phyloP scores from a whole-genome alignment of 2,888 invertebrate species.

The Drosophila emarginata region DNA sequence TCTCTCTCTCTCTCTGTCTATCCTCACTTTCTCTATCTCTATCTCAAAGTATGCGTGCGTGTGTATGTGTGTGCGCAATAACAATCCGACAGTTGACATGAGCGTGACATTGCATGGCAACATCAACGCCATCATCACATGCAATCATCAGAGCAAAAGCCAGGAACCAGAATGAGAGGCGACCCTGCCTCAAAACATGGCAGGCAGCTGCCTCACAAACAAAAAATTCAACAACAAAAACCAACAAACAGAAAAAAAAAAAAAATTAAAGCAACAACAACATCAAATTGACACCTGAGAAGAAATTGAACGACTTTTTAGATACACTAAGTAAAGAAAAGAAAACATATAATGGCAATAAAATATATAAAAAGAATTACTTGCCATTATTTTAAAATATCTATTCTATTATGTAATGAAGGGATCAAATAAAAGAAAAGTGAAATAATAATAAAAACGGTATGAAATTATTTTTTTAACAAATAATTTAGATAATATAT shows the following conservation, averaged over 20 bases:
- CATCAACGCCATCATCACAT: conserved; percentile 65
- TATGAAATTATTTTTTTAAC: too few relatives aligned
- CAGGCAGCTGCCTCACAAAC: conserved; percentile 14
- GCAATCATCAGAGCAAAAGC: conserved; percentile 43
- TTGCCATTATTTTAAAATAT: too few relatives aligned
- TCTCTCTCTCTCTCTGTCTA: not conserved
- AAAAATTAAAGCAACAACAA: not conserved
- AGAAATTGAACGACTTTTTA: not conserved
- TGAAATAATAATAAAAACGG: too few relatives aligned
- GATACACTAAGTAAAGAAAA: not conserved
- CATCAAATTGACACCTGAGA: not conserved
- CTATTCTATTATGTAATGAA: too few relatives aligned
- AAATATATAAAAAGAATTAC: not conserved
- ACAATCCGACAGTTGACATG: conserved; percentile 56
- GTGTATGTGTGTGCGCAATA: conserved; percentile 36
- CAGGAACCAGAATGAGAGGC: conserved; percentile 11
- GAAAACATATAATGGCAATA: too few relatives aligned
- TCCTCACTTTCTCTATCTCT: not conserved
- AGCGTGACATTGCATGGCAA: conserved; percentile 67
- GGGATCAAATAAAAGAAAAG: too few relatives aligned
- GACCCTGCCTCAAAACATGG: conserved; percentile 5
- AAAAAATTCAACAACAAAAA: not conserved
- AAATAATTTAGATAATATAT: too few relatives aligned
- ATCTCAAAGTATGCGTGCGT: not conserved
- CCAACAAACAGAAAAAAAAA: not conserved